These are phyloP conservation scores for Drosophila melanosoma DNA, from an alignment of 2,888 invertebrate species.

Conservation along the genomic window DNA sequence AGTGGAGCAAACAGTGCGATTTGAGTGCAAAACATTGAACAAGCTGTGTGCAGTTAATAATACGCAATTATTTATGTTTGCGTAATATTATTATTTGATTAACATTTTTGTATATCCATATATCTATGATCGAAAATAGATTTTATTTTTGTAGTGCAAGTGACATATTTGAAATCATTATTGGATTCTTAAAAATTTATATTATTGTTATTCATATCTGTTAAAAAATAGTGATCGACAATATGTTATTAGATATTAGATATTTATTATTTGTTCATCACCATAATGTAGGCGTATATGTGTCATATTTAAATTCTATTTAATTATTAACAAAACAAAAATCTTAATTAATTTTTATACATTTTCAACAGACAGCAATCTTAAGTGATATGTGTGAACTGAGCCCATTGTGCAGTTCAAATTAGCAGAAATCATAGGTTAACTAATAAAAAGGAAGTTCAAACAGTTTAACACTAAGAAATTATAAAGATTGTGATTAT, in stretches of 20 bases:
- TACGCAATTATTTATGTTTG: neutral
- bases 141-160: neutral
- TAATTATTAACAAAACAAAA: neutral
- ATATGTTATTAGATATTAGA: neutral
- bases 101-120: neutral
- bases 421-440: neutral
- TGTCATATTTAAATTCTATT: neutral
- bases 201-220: neutral
- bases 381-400: neutral
- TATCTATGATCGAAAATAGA: neutral
- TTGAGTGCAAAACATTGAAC: neutral
- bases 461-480: neutral
- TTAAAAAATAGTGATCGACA: neutral
- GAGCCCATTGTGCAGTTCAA: neutral
- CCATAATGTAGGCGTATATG: neutral
- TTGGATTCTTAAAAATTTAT: neutral
- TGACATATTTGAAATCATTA: neutral
- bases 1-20: constrained; percentile 30
- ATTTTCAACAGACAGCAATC: neutral
- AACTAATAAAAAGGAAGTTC: neutral
- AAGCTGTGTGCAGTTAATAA: neutral
- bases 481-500: neutral
- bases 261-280: neutral
- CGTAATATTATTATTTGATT: neutral
- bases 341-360: neutral